Conservation (phyloP, 2,888 invertebrate species). For the Nomada hirtipes region DNA sequence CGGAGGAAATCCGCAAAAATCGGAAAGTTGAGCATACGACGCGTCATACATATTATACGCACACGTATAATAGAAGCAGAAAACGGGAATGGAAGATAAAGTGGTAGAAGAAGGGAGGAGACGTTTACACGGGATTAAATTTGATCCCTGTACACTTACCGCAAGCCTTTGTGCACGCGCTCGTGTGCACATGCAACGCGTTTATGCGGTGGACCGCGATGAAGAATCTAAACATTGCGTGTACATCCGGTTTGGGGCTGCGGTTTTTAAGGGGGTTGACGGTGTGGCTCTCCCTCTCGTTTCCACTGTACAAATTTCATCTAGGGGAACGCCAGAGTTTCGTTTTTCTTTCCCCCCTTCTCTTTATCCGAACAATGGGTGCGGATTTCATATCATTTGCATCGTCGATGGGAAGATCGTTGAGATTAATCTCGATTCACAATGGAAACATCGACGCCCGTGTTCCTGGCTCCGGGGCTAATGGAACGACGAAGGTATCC, state of each 20-base stretch:
- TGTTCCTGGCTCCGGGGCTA: constrained; percentile 40
- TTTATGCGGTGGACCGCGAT: constrained; percentile 71
- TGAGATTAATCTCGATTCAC: constrained; percentile 43
- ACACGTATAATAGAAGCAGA: background rate
- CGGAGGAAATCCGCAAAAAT: background rate
- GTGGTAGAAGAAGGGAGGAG: constrained; percentile 23
- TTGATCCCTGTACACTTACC: constrained; percentile 73
- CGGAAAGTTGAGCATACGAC: background rate
- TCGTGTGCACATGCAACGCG: constrained; percentile 53
- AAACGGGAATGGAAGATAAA: constrained; percentile 15
- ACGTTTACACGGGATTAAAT: constrained; percentile 74
- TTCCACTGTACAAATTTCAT: constrained; percentile 15
- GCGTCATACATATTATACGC: no score
- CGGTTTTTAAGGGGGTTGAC: constrained; percentile 35
- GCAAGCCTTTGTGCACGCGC: constrained; percentile 70
- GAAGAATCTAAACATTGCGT: constrained; percentile 72
- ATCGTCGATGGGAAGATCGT: constrained; percentile 32
- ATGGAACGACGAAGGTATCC: constrained; percentile 25
- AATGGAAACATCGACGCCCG: constrained; percentile 50
- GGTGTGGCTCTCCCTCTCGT: constrained; percentile 6
- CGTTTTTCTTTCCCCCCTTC: background rate
- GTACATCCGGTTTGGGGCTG: constrained; percentile 59
- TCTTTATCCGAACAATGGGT: background rate
- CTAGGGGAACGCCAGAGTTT: background rate
- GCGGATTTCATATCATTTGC: constrained; percentile 38